These are phyloP conservation scores for Vanessa cardui DNA, from an alignment of 2,888 invertebrate species.

Conservation along the genomic window DNA sequence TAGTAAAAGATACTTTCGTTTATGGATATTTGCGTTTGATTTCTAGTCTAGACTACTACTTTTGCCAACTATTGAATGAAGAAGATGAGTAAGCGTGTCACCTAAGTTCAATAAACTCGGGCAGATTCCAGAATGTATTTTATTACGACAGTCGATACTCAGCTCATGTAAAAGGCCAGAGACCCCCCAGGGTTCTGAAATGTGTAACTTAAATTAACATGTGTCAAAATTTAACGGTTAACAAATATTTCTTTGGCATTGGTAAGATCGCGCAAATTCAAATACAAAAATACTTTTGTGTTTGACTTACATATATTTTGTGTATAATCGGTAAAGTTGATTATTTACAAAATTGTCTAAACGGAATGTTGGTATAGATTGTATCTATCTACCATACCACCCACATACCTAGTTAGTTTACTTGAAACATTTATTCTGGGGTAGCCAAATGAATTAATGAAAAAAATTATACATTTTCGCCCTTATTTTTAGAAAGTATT, in stretches of 20 bases:
- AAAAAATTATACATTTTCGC: no score
- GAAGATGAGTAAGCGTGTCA: slow-evolving; percentile 16
- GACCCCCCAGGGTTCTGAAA: slow-evolving; percentile 29
- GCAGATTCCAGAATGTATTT: slow-evolving; percentile 23
- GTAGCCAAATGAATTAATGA: no score
- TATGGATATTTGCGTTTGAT: neutral
- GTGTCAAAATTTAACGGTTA: slow-evolving; percentile 11
- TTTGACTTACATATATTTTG: no score
- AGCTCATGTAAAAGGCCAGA: slow-evolving; percentile 25
- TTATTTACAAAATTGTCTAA: no score
- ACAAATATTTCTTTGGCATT: slow-evolving; percentile 9
- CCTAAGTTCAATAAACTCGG: slow-evolving; percentile 30
- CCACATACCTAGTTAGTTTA: no score
- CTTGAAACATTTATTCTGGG: no score
- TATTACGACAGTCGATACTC: slow-evolving; percentile 22
- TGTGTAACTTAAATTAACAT: slow-evolving; percentile 24
- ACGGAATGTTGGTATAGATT: no score
- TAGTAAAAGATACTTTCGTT: neutral
- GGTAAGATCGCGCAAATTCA: neutral
- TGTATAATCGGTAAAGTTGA: no score
- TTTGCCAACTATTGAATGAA: slow-evolving; percentile 16
- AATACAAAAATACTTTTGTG: no score
- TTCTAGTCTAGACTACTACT: neutral
- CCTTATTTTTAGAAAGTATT: no score
- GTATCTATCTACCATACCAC: no score